Evolutionary conservation across 2,888 invertebrate species (phyloP), one percentile per base, ranked within the genome.

Genomic region (Quadroppia sp.): DNA sequence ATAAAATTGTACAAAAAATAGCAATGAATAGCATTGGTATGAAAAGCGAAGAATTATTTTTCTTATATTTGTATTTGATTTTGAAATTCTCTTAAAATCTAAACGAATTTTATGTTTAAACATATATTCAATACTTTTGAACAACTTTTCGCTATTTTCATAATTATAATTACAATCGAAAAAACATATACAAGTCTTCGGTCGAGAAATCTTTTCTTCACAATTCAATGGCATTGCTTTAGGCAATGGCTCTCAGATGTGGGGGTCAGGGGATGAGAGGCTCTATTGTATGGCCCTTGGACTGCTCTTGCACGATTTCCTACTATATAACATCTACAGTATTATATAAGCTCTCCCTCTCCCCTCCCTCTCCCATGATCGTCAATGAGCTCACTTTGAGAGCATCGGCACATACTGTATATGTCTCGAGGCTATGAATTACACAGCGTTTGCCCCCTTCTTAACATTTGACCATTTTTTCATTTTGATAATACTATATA

Each of bases 311-410:
- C 59, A 59, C 59, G 59, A 59, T 59, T 59, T 59, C 59, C 30
- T 59, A 59, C 59, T 59, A 59, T 59, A 59, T 30, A 59, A 7
- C 59, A n/a, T n/a, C n/a, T n/a, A n/a, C n/a, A n/a, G n/a, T 59
- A 59, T 59, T 59, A 59, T 59, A 17, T 59, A 59, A 59, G 56
- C 17, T 2, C 25, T 56, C 25, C 17, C 11, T n/a, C 17, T 4
- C 4, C 20, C 15, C 20, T 48, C n/a, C n/a, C n/a, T n/a, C n/a
- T n/a, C n/a, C n/a, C n/a, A n/a, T n/a, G n/a, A n/a, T n/a, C n/a
- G n/a, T n/a, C n/a, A n/a, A n/a, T n/a, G 15, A n/a, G 48, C 15
- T 48, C 45, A 15, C 2, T 45, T 15, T 7, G 15, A 45, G 45
- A 45, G 45, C 45, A 17, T 23, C 53, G 53, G 23, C 53, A 45